Conservation (phyloP, 2,113 vertebrate genomes). For the Furnarius figulus region DNA sequence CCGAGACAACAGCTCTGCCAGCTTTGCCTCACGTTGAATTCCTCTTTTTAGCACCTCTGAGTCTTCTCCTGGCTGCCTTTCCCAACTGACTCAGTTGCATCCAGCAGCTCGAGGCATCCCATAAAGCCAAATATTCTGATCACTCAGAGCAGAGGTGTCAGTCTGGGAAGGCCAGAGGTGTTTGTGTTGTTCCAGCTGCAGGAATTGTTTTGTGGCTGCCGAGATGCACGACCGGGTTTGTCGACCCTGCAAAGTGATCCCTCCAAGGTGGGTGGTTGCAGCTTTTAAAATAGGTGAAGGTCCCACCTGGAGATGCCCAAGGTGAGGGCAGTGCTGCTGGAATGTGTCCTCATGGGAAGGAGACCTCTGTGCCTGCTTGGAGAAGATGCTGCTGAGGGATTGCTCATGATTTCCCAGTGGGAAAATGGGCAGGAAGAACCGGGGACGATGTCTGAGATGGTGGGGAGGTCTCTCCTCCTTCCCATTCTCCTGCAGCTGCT, state of each 20-base stretch:
- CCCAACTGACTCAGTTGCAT: not conserved
- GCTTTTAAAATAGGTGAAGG: not conserved
- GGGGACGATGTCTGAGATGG: not conserved
- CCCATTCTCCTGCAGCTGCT: not conserved
- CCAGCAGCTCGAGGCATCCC: not conserved
- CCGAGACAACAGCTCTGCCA: not conserved
- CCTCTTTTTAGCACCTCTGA: not conserved
- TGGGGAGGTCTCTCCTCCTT: not conserved
- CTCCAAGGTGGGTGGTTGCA: not conserved
- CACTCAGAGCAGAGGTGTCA: not conserved
- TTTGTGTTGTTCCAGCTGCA: not conserved
- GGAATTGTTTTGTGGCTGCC: not conserved
- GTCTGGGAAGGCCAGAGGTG: not conserved
- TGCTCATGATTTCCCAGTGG: not conserved
- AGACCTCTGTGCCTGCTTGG: accelerated
- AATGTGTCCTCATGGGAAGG: not conserved
- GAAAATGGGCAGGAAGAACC: not conserved
- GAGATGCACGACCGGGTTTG: not conserved
- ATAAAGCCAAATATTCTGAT: not conserved
- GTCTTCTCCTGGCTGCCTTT: not conserved
- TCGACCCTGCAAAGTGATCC: not conserved
- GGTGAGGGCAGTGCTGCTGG: not conserved
- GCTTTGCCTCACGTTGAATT: not conserved
- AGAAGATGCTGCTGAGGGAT: not conserved
- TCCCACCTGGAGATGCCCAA: not conserved